Evolutionary conservation across 1,140 invertebrate genomes (phyloP).

Genomic region (Pemphigus obesinymphae): DNA sequence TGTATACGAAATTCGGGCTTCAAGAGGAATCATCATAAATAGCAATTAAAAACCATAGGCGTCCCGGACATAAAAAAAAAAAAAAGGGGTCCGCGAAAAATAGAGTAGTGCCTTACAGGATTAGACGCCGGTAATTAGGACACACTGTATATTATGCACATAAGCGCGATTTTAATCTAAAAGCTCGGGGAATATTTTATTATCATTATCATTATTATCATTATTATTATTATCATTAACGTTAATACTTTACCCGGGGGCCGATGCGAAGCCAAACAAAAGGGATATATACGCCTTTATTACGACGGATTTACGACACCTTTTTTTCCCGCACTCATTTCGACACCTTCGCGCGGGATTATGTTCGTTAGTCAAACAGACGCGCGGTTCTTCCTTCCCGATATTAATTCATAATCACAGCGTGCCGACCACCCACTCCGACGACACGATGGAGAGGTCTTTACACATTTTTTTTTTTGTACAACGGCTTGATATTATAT

Average conservation of each 20-base stretch:
- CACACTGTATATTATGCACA: neutral
- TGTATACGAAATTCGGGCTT: neutral
- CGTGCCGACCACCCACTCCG: neutral
- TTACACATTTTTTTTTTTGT: neutral
- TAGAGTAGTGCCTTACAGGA: neutral
- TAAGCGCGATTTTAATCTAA: slow-evolving; percentile 32
- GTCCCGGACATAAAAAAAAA: neutral
- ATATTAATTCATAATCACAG: slow-evolving; percentile 25
- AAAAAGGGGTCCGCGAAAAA: slow-evolving; percentile 8
- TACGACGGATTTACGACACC: slow-evolving; percentile 40
- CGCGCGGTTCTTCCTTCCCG: neutral
- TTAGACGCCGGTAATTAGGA: slow-evolving; percentile 15
- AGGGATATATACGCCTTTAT: slow-evolving; percentile 5
- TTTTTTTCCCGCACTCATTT: slow-evolving; percentile 31
- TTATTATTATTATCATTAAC: slow-evolving; percentile 6
- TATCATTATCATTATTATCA: slow-evolving; percentile 23
- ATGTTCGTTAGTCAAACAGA: slow-evolving; percentile 40
- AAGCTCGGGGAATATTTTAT: slow-evolving; percentile 33
- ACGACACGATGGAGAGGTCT: too few relatives aligned
- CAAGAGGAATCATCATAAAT: slow-evolving; percentile 33
- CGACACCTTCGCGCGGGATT: slow-evolving; percentile 28
- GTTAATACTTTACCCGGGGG: slow-evolving; percentile 23
- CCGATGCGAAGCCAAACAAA: neutral
- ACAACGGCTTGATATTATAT: too few relatives aligned
- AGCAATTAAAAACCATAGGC: slow-evolving; percentile 39